phyloP scores from a whole-genome alignment of 2,797 vertebrate species.

The Centroberyx gerrardi region DNA sequence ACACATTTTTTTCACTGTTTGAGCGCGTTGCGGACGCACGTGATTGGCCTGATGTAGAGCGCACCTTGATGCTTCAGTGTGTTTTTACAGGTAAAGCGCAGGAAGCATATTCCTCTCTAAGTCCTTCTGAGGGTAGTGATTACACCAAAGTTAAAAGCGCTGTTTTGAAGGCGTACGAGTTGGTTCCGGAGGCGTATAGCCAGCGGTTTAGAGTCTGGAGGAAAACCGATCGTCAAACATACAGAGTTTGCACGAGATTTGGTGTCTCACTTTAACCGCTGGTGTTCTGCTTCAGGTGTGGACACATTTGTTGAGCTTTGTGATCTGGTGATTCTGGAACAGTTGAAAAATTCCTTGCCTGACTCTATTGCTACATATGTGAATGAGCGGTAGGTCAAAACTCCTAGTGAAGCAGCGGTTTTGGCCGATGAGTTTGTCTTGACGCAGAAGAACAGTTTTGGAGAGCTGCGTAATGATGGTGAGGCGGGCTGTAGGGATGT shows the following conservation, averaged over 20 bases:
- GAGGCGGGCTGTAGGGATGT: too few relatives aligned
- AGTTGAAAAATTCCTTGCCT: constrained; percentile 9
- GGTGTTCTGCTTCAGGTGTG: not conserved
- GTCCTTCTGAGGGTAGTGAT: not conserved
- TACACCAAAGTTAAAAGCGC: not conserved
- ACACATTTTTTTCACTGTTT: too few relatives aligned
- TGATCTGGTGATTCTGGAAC: not conserved
- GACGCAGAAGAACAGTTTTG: too few relatives aligned
- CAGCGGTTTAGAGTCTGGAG: not conserved
- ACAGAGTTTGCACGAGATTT: not conserved
- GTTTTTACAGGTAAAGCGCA: too few relatives aligned
- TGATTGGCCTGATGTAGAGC: too few relatives aligned
- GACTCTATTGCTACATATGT: not conserved
- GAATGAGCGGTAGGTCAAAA: not conserved
- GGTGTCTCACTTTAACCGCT: not conserved
- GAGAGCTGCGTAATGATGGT: too few relatives aligned
- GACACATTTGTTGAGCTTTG: not conserved
- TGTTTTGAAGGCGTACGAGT: not conserved
- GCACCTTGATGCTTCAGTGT: too few relatives aligned
- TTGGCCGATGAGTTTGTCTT: not conserved
- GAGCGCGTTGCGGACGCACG: too few relatives aligned
- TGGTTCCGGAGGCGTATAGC: not conserved
- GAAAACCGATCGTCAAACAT: not conserved
- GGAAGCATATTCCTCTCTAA: too few relatives aligned
- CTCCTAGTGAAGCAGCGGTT: not conserved